These are phyloP conservation scores for Salvator merianae DNA, from an alignment of 2,113 vertebrate species.

Conservation along the genomic window DNA sequence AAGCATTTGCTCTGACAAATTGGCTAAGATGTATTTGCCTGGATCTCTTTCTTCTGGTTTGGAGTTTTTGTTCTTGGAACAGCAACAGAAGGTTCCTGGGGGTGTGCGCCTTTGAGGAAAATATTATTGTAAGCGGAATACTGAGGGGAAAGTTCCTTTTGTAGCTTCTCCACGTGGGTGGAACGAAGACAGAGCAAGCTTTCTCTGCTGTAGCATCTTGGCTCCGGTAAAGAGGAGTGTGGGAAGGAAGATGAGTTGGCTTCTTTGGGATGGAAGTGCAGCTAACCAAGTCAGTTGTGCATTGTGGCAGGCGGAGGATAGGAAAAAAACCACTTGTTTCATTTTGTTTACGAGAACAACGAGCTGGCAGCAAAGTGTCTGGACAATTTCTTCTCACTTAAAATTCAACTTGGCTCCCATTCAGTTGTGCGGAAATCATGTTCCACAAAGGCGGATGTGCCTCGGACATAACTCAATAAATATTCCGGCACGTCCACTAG, in stretches of 20 bases:
- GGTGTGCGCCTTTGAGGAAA: conserved; percentile 6
- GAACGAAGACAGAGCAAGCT: neutral
- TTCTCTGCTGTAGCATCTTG: neutral
- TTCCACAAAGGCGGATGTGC: neutral
- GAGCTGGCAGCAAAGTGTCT: neutral
- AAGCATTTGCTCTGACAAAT: conserved; percentile 11
- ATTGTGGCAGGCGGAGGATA: neutral
- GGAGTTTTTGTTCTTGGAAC: conserved; percentile 11
- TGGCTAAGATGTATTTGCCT: neutral
- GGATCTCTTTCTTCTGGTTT: conserved; percentile 1
- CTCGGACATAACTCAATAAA: neutral
- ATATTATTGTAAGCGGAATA: neutral
- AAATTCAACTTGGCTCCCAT: neutral
- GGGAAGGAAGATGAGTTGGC: conserved; percentile 25
- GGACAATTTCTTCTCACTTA: neutral
- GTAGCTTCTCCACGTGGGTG: too few relatives aligned
- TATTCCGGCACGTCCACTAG: neutral
- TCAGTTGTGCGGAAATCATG: neutral
- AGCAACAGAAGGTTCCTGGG: neutral
- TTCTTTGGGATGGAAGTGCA: conserved; percentile 11
- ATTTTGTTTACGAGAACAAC: conserved; percentile 1
- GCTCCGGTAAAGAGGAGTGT: conserved; percentile 5
- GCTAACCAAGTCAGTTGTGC: neutral
- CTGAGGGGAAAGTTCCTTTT: neutral
- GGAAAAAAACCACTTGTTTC: conserved; percentile 3